Evolutionary conservation across 1,140 invertebrate genomes (phyloP).

Genomic region (Cotesia typhae): DNA sequence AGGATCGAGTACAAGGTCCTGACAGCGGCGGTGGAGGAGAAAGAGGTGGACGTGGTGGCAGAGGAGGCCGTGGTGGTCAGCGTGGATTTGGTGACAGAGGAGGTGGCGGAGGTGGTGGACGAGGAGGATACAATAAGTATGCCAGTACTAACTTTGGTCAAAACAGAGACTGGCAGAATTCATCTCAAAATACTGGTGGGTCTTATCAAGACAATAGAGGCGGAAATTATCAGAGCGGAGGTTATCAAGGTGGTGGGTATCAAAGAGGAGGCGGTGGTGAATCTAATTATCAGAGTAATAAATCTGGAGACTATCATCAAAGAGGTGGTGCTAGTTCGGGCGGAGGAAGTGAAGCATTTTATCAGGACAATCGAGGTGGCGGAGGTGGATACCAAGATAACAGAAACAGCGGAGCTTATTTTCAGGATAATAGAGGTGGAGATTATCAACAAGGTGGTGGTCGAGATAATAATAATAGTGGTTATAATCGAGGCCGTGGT

Average conservation of each 20-base stretch:
- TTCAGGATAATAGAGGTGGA: slow-evolving; percentile 36
- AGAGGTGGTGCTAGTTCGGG: too few species aligned
- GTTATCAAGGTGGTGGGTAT: slow-evolving; percentile 30
- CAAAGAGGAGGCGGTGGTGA: slow-evolving; percentile 39
- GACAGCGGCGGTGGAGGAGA: slow-evolving; percentile 47
- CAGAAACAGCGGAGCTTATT: slow-evolving; percentile 30
- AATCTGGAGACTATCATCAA: slow-evolving; percentile 41
- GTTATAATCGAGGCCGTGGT: slow-evolving; percentile 42
- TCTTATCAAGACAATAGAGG: slow-evolving; percentile 37
- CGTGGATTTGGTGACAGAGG: slow-evolving; percentile 45
- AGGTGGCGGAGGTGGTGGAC: slow-evolving; percentile 43
- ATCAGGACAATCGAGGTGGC: slow-evolving; percentile 38
- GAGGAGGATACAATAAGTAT: slow-evolving; percentile 51
- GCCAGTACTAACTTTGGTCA: slow-evolving; percentile 48
- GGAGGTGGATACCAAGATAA: slow-evolving; percentile 39
- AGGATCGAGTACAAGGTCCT: slow-evolving; percentile 63
- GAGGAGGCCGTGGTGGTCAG: slow-evolving; percentile 44
- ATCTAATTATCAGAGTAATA: slow-evolving; percentile 27
- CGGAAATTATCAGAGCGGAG: slow-evolving; percentile 38
- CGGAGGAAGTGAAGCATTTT: slow-evolving; percentile 20
- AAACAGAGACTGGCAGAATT: slow-evolving; percentile 44
- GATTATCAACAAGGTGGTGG: slow-evolving; percentile 40
- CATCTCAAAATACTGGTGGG: slow-evolving; percentile 30
- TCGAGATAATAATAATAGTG: slow-evolving; percentile 32
- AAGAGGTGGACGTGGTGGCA: slow-evolving; percentile 46